These are phyloP conservation scores for Rhagoletis zephyria DNA, from an alignment of 1,140 invertebrate genomes.

Conservation along the genomic window DNA sequence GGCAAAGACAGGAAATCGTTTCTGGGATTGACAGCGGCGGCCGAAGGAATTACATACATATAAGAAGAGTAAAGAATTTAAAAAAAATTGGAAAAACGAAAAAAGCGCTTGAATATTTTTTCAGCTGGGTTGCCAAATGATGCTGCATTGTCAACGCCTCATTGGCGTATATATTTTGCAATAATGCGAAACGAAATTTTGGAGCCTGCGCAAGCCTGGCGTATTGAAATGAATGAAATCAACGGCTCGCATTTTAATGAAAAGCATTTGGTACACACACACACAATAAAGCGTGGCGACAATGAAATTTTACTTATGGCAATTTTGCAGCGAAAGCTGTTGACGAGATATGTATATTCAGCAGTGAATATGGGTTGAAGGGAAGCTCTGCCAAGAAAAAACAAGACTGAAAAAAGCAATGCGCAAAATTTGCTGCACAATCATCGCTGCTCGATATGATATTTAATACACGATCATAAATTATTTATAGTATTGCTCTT, in stretches of 20 bases:
- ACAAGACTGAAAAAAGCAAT: neutral
- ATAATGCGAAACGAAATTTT: neutral
- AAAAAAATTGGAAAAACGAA: neutral
- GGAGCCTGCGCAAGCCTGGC: neutral
- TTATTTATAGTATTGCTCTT: conserved; percentile 36
- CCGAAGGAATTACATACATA: neutral
- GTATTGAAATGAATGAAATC: conserved; percentile 38
- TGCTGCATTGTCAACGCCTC: conserved; percentile 32
- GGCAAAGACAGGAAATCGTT: conserved; percentile 68
- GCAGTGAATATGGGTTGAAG: neutral
- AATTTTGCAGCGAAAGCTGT: neutral
- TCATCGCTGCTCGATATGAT: conserved; percentile 14
- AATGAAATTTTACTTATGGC: conserved; percentile 5
- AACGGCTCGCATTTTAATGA: neutral
- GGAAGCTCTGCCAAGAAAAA: neutral
- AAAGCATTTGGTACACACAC: neutral
- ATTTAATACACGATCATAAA: conserved; percentile 43
- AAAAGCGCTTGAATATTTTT: neutral
- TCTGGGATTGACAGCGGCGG: neutral
- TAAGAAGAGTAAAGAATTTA: neutral
- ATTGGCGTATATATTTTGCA: neutral
- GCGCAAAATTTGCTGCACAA: neutral
- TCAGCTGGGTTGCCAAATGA: neutral
- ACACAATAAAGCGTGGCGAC: conserved; percentile 27
- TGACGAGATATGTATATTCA: no score